These are phyloP conservation scores for Musca vetustissima DNA, from an alignment of 1,140 invertebrate species.

Conservation along the genomic window DNA sequence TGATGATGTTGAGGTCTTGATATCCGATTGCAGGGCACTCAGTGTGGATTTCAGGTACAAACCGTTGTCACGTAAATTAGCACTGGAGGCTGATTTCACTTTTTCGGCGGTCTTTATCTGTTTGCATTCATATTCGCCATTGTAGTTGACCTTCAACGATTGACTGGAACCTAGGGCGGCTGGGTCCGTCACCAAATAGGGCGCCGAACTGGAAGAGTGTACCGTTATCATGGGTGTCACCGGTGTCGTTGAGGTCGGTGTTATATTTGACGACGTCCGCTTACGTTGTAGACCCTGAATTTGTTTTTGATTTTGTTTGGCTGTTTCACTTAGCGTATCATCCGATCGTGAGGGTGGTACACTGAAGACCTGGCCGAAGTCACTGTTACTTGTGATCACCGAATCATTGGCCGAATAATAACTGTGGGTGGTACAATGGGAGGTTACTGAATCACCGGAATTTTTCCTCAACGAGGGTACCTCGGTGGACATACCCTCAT, in stretches of 20 bases:
- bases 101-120: constrained; percentile 26
- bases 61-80: constrained; percentile 55
- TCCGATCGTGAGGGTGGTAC: constrained; percentile 76
- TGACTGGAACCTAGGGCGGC: constrained; percentile 60
- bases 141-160: constrained; percentile 39
- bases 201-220: constrained; percentile 48
- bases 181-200: constrained; percentile 55
- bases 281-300: constrained; percentile 46
- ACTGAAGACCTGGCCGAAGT: constrained; percentile 47
- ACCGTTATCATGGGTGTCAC: constrained; percentile 41
- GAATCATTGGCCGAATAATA: constrained; percentile 47
- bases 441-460: constrained; percentile 61
- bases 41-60: constrained; percentile 56
- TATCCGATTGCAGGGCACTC: constrained; percentile 43
- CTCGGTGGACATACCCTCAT: constrained; percentile 51
- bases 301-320: constrained; percentile 57
- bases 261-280: constrained; percentile 58
- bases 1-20: constrained; percentile 30
- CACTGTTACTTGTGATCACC: constrained; percentile 36
- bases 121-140: constrained; percentile 60
- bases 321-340: constrained; percentile 66
- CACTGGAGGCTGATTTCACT: constrained; percentile 44
- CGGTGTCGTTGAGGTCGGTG: constrained; percentile 28
- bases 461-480: constrained; percentile 64
- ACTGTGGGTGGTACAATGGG: constrained; percentile 42